Percentiles rank a stretch among this genome's conserved stretches.
phyloP scores from a whole-genome alignment of 1,140 invertebrate genomes.

The Euura lappo region DNA sequence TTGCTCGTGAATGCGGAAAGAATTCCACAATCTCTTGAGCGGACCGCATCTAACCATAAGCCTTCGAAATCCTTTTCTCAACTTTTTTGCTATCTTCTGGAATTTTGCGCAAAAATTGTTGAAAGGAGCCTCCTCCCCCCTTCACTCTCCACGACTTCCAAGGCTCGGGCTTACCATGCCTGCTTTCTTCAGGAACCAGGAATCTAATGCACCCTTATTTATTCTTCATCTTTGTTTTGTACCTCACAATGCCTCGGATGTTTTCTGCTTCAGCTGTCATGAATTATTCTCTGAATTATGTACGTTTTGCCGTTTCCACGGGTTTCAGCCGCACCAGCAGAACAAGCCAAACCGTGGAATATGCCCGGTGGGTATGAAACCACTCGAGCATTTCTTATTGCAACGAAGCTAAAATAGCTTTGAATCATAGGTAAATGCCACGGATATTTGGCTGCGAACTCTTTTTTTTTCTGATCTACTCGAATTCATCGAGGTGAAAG shows the following conservation, averaged over 20 bases:
- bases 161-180: not conserved
- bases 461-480: too few relatives aligned
- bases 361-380: not conserved
- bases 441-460: too few relatives aligned
- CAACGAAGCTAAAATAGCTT: not conserved
- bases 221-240: not conserved
- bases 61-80: not conserved
- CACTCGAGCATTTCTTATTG: not conserved
- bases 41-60: not conserved
- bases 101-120: not conserved
- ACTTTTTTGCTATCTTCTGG: not conserved
- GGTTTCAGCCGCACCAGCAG: not conserved
- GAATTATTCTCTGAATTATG: not conserved
- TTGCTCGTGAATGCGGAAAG: not conserved
- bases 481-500: too few relatives aligned
- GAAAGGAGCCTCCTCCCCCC: not conserved
- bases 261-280: not conserved
- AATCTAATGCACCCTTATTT: conserved; percentile 4
- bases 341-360: not conserved
- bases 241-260: not conserved
- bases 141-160: not conserved
- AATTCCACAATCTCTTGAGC: not conserved
- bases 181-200: not conserved
- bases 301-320: not conserved
- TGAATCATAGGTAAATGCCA: too few relatives aligned